phyloP scores from a whole-genome alignment of 2,113 vertebrate genomes.

The Pterocles burchelli region DNA sequence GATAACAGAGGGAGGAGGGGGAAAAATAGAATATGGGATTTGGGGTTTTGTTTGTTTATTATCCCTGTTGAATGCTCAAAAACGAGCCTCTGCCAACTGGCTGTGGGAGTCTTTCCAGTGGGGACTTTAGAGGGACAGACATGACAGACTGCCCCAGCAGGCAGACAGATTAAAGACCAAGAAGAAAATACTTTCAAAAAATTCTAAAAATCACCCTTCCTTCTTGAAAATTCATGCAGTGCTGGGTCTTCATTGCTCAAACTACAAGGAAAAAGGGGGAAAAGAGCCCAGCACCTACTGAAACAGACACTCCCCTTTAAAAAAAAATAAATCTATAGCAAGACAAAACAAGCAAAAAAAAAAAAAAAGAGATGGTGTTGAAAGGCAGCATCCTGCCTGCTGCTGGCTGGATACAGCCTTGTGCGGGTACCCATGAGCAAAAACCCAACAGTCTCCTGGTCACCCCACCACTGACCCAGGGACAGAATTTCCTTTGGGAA shows the following conservation, averaged over 20 bases:
- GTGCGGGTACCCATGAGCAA: accelerated
- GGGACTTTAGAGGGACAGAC: background rate
- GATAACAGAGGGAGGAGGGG: background rate
- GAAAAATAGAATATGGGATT: background rate
- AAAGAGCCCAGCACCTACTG: background rate
- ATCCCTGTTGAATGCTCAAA: conserved; percentile 1
- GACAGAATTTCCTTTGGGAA: background rate
- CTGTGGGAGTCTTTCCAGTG: background rate
- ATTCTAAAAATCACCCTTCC: background rate
- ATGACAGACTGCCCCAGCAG: background rate
- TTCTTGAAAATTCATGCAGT: background rate
- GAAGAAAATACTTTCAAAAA: background rate
- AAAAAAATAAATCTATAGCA: background rate
- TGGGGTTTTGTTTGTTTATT: too few relatives aligned
- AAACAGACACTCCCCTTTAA: background rate
- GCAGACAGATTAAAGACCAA: background rate
- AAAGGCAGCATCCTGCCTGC: background rate
- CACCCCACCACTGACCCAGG: background rate
- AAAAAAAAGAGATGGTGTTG: background rate
- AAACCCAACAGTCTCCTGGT: accelerated
- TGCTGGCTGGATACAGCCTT: background rate
- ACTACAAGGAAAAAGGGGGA: background rate
- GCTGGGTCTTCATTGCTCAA: background rate
- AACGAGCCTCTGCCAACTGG: background rate
- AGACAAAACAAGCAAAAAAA: background rate